These are phyloP conservation scores for Macquaria australasica DNA, from an alignment of 2,113 vertebrate genomes.

Conservation along the genomic window DNA sequence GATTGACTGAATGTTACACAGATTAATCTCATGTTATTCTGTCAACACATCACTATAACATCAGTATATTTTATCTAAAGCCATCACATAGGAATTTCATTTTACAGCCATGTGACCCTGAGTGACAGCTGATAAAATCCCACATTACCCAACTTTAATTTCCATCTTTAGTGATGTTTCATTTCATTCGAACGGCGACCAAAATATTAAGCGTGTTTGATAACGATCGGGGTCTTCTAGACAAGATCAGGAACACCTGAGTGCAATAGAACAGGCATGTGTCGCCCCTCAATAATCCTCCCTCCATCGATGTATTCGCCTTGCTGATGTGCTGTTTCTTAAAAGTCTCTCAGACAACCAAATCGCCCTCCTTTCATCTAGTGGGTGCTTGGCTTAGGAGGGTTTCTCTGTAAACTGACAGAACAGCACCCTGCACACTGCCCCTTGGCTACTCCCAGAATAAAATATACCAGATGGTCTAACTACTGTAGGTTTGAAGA, in stretches of 20 bases:
- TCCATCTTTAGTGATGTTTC: slow-evolving; percentile 24
- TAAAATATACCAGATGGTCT: slow-evolving; percentile 69
- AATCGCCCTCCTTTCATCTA: slow-evolving; percentile 14
- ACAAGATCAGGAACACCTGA: slow-evolving; percentile 17
- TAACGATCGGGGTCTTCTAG: slow-evolving; percentile 7
- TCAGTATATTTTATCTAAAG: slow-evolving; percentile 18
- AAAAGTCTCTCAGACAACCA: slow-evolving; percentile 4
- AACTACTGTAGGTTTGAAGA: slow-evolving; percentile 17
- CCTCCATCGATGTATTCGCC: slow-evolving; percentile 4
- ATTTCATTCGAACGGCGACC: not conserved
- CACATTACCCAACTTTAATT: slow-evolving; percentile 37
- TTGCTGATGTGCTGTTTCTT: slow-evolving; percentile 24
- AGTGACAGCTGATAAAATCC: slow-evolving; percentile 5
- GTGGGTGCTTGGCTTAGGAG: slow-evolving; percentile 32
- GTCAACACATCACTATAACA: not conserved
- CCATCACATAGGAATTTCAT: slow-evolving; percentile 6
- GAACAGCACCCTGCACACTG: slow-evolving; percentile 38
- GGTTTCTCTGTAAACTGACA: slow-evolving; percentile 54
- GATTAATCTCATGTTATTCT: slow-evolving; percentile 26
- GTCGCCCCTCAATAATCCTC: slow-evolving; percentile 4
- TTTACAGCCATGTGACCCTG: slow-evolving; percentile 10
- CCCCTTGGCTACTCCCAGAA: slow-evolving; percentile 51
- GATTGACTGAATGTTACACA: slow-evolving; percentile 7
- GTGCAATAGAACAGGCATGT: not conserved
- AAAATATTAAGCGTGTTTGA: slow-evolving; percentile 22